Percentiles rank a stretch among this genome's conserved stretches.
Conservation (phyloP, 2,797 vertebrate genomes). For the Neosilurus hyrtlii region DNA sequence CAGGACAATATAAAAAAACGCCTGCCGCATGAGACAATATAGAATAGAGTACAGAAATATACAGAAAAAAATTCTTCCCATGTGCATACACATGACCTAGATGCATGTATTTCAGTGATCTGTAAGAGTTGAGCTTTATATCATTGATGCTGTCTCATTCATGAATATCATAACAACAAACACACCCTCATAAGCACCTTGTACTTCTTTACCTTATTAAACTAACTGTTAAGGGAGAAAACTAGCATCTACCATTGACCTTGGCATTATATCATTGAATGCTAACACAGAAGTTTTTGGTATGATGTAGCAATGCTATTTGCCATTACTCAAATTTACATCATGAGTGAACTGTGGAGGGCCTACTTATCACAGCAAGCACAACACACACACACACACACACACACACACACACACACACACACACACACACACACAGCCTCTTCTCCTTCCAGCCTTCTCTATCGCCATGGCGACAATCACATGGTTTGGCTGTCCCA, state of each 20-base stretch:
- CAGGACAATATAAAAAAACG: background rate
- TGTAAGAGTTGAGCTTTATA: background rate
- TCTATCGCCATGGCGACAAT: constrained; percentile 56
- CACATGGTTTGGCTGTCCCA: constrained; percentile 58
- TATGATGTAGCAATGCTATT: background rate
- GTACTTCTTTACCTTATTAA: background rate
- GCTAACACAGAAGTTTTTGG: background rate
- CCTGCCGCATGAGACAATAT: background rate
- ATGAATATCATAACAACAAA: background rate
- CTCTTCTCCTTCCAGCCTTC: constrained; percentile 44
- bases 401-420: background rate
- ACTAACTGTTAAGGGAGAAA: background rate
- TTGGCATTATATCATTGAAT: background rate
- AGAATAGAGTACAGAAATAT: background rate
- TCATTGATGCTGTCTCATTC: background rate
- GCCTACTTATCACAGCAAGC: constrained; percentile 19
- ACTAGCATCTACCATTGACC: background rate
- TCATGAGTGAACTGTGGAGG: background rate
- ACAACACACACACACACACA: background rate
- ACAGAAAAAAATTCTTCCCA: background rate
- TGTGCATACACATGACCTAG: background rate
- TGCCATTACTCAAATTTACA: constrained; percentile 1
- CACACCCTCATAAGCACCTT: background rate
- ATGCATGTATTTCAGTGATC: background rate
- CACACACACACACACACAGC: constrained; percentile 25